Evolutionary conservation across 2,797 vertebrate genomes (phyloP).

Genomic region (Poeciliopsis gracilis): DNA sequence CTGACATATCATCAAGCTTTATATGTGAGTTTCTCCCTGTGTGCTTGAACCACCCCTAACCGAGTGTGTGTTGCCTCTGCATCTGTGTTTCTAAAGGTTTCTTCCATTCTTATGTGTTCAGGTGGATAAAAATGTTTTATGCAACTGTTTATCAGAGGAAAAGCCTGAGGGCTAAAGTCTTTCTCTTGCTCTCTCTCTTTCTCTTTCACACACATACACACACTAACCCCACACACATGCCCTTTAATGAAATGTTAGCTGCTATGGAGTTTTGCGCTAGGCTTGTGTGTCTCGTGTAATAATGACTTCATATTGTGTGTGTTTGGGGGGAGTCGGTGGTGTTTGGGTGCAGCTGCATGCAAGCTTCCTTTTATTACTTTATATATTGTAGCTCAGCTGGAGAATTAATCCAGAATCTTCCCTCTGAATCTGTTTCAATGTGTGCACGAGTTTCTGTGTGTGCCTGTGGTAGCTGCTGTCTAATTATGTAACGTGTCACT

Average conservation of each 20-base stretch:
- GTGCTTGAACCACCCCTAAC: slow-evolving; percentile 31
- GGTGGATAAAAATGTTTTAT: slow-evolving; percentile 61
- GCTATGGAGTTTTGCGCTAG: slow-evolving; percentile 31
- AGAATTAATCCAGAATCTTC: slow-evolving; percentile 23
- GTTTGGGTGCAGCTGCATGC: slow-evolving; percentile 47
- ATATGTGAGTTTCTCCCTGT: slow-evolving; percentile 14
- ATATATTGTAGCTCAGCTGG: slow-evolving; percentile 44
- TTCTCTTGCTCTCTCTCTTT: slow-evolving; percentile 1
- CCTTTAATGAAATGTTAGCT: slow-evolving; percentile 59
- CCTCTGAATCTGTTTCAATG: background rate
- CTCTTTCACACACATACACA: slow-evolving; percentile 10
- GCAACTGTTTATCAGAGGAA: slow-evolving; percentile 63
- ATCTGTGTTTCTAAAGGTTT: background rate
- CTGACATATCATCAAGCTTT: background rate
- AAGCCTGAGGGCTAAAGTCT: slow-evolving; percentile 53
- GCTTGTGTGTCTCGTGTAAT: slow-evolving; percentile 27
- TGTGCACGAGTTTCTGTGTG: slow-evolving; percentile 12
- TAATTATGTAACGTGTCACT: slow-evolving; percentile 72
- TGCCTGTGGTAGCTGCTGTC: slow-evolving; percentile 68
- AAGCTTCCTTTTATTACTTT: slow-evolving; percentile 49
- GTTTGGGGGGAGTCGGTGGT: slow-evolving; percentile 36
- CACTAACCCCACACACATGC: slow-evolving; percentile 20
- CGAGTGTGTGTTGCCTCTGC: slow-evolving; percentile 13
- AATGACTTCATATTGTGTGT: slow-evolving; percentile 50
- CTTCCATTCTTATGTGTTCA: slow-evolving; percentile 34